Conservation (phyloP, 2,113 vertebrate species). For the Pseudonaja textilis region DNA sequence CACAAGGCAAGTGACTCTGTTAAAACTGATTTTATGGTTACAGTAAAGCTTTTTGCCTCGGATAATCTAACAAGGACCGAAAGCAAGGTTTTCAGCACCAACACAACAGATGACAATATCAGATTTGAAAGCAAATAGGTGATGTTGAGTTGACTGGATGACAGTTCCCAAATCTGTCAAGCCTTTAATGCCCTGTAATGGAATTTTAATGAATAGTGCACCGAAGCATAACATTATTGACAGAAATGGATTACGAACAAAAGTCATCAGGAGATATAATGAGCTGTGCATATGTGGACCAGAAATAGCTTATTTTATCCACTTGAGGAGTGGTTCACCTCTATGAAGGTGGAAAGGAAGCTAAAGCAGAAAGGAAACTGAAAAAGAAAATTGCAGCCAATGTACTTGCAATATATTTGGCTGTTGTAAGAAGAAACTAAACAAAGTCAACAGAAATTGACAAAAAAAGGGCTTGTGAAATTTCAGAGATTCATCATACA, state of each 20-base stretch:
- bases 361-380: accelerated
- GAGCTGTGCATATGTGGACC: slow-evolving; percentile 1
- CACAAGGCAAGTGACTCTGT: neutral
- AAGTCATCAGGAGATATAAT: slow-evolving; percentile 16
- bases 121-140: slow-evolving; percentile 9
- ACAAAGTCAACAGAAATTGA: neutral
- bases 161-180: slow-evolving; percentile 29
- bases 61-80: neutral
- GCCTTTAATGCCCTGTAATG: slow-evolving; percentile 3
- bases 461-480: neutral
- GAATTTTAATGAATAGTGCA: slow-evolving; percentile 22
- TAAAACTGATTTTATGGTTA: neutral
- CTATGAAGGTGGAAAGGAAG: neutral
- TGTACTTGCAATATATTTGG: neutral
- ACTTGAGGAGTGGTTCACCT: neutral
- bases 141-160: slow-evolving; percentile 15
- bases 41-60: neutral
- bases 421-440: neutral
- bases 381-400: neutral
- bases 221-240: slow-evolving; percentile 29
- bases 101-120: slow-evolving; percentile 3
- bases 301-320: slow-evolving; percentile 10
- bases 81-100: neutral
- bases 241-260: slow-evolving; percentile 33
- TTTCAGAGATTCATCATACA: neutral